Evolutionary conservation across 2,113 vertebrate species (phyloP), one percentile per base, ranked within the genome.

Genomic region (Turdus rufiventris): DNA sequence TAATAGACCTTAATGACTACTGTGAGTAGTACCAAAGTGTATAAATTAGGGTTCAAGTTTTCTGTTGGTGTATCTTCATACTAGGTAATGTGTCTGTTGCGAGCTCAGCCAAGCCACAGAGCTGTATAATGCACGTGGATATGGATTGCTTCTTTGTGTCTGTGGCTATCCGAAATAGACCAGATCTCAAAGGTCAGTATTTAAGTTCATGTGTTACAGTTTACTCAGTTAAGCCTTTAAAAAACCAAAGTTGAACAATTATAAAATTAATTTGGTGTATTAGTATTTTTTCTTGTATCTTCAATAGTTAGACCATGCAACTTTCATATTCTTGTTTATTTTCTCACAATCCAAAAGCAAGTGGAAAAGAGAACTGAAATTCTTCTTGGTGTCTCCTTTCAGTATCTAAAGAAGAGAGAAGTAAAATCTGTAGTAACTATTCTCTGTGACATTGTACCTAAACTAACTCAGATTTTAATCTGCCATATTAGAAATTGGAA

Each of bases 71-170:
- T 95, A 97, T 97, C 96, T 98, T 97, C 97, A 92, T 97, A 92
- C 85, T 97, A 98, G 98, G 98, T 96, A 96, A 93, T 96, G 75
- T 94, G 93, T 97, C 98, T 93, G 83, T 97, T 83, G 97, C 97
- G 91, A 98, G 85, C 77, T 96, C 98, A 95, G 82, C 98, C 93
- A 98, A 97, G 93, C 98, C 97, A 85, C 98, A 98, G 96, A 98
- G 98, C 70, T 99, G 99, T 95, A 98, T 99, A 94, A 98, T 99
- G 97, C 99, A 99, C 86, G 98, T 99, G 95, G 99, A 99, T 98
- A 99, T 99, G 99, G 99, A 99, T 97, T 99, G 99, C 97, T 99
- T 99, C 97, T 99, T 99, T 98, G 99, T 99, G 57, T 99, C 99
- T 84, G 99, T 99, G 89, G 99, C 99, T 96, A 98, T 99, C 94